A percentile compares a stretch with the other conserved stretches of the same genome.
Conservation (phyloP, 1,140 invertebrate species). For the Cheumatopsyche charites region DNA sequence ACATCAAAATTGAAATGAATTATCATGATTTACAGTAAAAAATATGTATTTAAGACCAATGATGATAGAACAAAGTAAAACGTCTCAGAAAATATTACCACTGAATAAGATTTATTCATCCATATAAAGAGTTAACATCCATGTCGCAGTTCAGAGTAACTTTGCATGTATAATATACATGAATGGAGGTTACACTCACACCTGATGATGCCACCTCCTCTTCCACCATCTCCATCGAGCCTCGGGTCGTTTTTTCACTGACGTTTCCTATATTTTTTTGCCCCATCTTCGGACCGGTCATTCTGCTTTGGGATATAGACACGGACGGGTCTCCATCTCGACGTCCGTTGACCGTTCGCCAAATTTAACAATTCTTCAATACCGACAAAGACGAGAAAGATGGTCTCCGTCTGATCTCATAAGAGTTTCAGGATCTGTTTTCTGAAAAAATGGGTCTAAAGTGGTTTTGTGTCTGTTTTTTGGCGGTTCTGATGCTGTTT, state of each 20-base stretch:
- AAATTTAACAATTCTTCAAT: no score
- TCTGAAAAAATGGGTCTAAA: conserved; percentile 1
- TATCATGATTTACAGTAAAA: no score
- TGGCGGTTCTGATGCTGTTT: conserved; percentile 1
- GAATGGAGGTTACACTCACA: conserved; percentile 22
- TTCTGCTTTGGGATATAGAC: conserved; percentile 34
- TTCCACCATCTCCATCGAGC: conserved; percentile 27
- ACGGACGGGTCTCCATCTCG: conserved; percentile 8
- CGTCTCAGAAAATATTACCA: no score
- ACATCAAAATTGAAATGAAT: no score
- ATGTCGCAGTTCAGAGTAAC: no score
- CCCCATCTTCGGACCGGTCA: conserved; percentile 36
- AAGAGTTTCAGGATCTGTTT: no score
- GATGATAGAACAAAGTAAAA: no score
- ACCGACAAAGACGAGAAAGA: no score
- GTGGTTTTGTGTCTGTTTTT: background rate
- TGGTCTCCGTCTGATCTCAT: background rate
- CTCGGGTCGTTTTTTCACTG: conserved; percentile 19
- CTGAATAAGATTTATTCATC: no score
- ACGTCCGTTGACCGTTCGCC: background rate
- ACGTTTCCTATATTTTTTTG: conserved; percentile 40
- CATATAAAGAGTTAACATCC: no score
- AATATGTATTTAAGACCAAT: no score
- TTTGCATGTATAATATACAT: background rate
- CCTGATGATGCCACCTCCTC: conserved; percentile 9